These are phyloP conservation scores for Cygnus atratus DNA, from an alignment of 2,113 vertebrate genomes.

Conservation along the genomic window DNA sequence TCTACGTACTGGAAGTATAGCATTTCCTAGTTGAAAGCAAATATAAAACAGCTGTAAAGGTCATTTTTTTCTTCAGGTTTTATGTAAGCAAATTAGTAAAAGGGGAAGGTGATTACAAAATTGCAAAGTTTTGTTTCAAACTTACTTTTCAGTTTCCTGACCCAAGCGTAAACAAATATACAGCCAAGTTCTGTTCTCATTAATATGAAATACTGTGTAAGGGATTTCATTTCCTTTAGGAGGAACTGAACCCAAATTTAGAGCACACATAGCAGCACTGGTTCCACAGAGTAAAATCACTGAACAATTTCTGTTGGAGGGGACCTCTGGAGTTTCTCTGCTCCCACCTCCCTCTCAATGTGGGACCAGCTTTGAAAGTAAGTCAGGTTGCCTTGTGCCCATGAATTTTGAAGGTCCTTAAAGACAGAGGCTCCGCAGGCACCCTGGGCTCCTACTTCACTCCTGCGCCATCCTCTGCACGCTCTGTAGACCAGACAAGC, in stretches of 20 bases:
- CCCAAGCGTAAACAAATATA: background rate
- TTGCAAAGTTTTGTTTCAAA: background rate
- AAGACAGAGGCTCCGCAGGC: background rate
- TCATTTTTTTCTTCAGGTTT: constrained; percentile 17
- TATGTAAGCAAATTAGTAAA: constrained; percentile 38
- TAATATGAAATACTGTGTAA: background rate
- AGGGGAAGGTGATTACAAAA: background rate
- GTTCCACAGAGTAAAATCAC: background rate
- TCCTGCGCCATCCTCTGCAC: background rate
- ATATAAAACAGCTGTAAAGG: constrained; percentile 25
- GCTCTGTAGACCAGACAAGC: background rate
- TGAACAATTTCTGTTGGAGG: background rate
- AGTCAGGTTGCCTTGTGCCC: background rate
- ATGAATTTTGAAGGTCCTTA: background rate
- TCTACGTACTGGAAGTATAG: background rate
- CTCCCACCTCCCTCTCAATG: background rate
- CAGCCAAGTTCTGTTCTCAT: background rate
- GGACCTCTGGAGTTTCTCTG: background rate
- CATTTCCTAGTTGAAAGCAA: constrained; percentile 46
- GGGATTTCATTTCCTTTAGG: background rate
- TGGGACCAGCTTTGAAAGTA: background rate
- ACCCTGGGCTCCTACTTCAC: background rate
- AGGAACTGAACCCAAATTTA: background rate
- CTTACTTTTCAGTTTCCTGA: background rate
- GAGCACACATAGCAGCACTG: background rate